Evolutionary conservation across 1,140 invertebrate genomes (phyloP), one percentile per base, ranked within the genome.

Genomic region (Sminthurides bifidus): DNA sequence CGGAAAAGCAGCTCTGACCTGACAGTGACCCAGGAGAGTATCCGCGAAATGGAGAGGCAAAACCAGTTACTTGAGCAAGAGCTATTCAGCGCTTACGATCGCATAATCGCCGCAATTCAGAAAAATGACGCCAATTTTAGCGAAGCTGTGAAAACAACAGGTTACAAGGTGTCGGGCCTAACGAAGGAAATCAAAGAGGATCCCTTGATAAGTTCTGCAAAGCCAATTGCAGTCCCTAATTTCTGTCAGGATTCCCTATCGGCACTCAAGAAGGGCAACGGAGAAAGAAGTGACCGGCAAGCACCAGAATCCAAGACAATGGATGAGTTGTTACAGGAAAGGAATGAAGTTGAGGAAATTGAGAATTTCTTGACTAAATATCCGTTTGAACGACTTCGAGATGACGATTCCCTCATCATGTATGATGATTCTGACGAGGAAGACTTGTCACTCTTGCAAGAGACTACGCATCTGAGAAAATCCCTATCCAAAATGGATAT

Each of bases 311-410:
- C 8, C 29, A 6, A 33, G 23, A 8, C 26, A 10, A 46, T 46
- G 44, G 37, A 52, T 23, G 50, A 52, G 26, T 26, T 52, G 3
- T n/a, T 52, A 2, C 10, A 5, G 3, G 50, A 52, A 38, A 41
- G 33, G 4, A 29, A 52, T n/a, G 50, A 52, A 8, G 15, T 52
- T 4, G 30, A 38, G 10, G 50, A 52, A 52, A 52, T 52, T 52
- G 50, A 52, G 30, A 23, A 52, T 24, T 52, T 52, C 21, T 26
- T 52, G 12, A 37, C 37, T 24, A 17, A 52, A 52, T 52, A n/a
- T 19, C 50, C 50, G 10, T 49, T 49, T 19, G 46, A 49, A 21
- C 31, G 46, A 19, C 31, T 49, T 33, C 10, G 46, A 17, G 46
- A 49, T 35, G 46, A 49, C 24, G 46, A 49, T 10, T 15, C 10